These are phyloP conservation scores for Heteromormyrus szaboi DNA, from an alignment of 2,797 vertebrate species.

Conservation along the genomic window DNA sequence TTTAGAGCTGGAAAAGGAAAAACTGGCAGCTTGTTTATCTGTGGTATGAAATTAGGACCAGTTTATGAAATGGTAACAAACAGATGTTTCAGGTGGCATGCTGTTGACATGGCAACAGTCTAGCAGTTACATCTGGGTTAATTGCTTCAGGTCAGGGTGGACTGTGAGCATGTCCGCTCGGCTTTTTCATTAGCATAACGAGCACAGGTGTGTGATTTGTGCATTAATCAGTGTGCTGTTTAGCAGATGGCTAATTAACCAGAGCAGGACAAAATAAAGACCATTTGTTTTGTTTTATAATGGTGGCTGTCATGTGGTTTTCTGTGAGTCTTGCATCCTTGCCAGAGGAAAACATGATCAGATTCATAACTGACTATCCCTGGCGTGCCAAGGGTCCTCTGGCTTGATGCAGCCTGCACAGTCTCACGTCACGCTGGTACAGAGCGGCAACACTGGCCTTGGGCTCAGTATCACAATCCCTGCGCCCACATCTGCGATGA, in stretches of 20 bases:
- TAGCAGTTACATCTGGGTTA: not conserved
- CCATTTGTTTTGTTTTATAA: not conserved
- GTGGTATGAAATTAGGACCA: not conserved
- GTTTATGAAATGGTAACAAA: not conserved
- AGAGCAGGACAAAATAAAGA: not conserved
- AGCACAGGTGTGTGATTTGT: not conserved
- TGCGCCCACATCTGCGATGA: not conserved
- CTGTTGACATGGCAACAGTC: not conserved
- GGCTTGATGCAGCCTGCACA: not conserved
- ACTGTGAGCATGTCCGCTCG: not conserved
- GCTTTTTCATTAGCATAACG: not conserved
- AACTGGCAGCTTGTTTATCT: not conserved
- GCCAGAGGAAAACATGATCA: not conserved
- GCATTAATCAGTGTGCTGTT: not conserved
- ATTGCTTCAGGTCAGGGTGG: not conserved
- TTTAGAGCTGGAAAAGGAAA: not conserved
- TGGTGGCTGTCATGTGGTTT: not conserved
- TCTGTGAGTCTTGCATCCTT: not conserved
- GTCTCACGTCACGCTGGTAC: not conserved
- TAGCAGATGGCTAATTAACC: not conserved
- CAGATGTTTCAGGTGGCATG: not conserved
- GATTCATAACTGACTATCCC: not conserved
- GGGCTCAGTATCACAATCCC: not conserved
- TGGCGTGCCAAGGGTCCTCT: not conserved
- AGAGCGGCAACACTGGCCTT: not conserved